Percentiles rank a stretch among this genome's conserved stretches.
phyloP scores from a whole-genome alignment of 2,113 vertebrate species.

The Heterochromis multidens region DNA sequence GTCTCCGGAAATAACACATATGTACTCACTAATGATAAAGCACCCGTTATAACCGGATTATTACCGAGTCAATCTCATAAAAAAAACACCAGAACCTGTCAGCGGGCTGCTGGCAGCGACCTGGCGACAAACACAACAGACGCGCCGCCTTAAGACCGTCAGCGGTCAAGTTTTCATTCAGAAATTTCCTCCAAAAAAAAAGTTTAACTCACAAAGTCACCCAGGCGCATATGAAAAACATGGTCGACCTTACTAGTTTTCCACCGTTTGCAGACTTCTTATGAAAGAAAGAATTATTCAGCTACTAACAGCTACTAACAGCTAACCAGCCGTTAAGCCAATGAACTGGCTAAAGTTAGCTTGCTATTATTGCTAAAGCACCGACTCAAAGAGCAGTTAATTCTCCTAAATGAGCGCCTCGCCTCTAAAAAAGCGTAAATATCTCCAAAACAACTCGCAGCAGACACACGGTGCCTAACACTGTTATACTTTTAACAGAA shows the following conservation, averaged over 20 bases:
- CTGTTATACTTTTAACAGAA: background rate
- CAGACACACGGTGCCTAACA: background rate
- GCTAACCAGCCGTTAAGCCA: background rate
- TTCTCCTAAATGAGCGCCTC: rapidly evolving
- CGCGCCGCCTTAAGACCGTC: background rate
- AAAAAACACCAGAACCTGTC: background rate
- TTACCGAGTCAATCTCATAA: rapidly evolving
- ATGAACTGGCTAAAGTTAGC: constrained; percentile 28
- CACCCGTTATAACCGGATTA: rapidly evolving
- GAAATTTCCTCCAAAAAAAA: background rate
- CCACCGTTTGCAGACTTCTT: rapidly evolving
- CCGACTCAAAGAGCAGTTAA: background rate
- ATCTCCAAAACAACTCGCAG: rapidly evolving
- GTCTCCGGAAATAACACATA: rapidly evolving
- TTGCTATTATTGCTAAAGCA: constrained; percentile 19
- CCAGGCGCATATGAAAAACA: rapidly evolving
- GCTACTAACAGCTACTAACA: background rate
- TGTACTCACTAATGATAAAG: rapidly evolving
- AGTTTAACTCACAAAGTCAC: background rate
- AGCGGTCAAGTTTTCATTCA: constrained; percentile 1
- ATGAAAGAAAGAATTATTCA: background rate
- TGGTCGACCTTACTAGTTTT: rapidly evolving
- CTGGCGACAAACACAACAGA: constrained; percentile 20
- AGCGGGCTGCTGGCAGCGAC: background rate
- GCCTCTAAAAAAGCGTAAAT: rapidly evolving